Evolutionary conservation across 2,113 vertebrate species (phyloP), one percentile per base, ranked within the genome.

Genomic region (Saccopteryx bilineata): DNA sequence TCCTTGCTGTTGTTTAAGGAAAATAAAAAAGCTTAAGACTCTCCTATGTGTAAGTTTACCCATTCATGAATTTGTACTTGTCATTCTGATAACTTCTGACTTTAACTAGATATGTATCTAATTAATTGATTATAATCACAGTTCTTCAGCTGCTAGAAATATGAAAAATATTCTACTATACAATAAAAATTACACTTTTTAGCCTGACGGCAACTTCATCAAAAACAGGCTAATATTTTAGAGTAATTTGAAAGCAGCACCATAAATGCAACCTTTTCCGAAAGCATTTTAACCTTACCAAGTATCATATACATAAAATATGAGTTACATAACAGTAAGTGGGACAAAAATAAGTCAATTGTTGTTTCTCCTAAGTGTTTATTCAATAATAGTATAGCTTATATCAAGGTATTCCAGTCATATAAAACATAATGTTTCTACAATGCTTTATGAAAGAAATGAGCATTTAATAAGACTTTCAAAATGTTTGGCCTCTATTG

Each of bases 211-310:
- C 5, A 93, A 83, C 28, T 82, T 85, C 65, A 79, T 28, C 50
- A 72, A 88, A 90, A 92, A 71, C 50, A 93, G 82, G 31, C 39
- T 39, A 87, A 63, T 84, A 14, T 78, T 76, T n/a, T 0, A 19
- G 23, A 19, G 21, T 81, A 87, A 95, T 61, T n/a, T 96, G 60
- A 80, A 76, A 89, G 56, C 28, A 46, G 48, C 31, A 75, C 5
- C 58, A 69, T n/a, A 33, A 46, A 81, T 81, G 50, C 26, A 75
- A 61, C 8, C 58, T 96, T 68, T 89, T 91, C 81, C 79, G 69
- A 91, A 91, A 84, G 54, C 48, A 75, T 79, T 83, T 94, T 82
- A 69, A 39, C 26, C 91, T 88, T 75, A 94, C 82, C 26, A 96
- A 93, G 82, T 46, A 88, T 33, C 84, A 82, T 68, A 75, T 17